These are phyloP conservation scores for Nasonovia ribisnigri DNA, from an alignment of 2,888 invertebrate species.

Conservation along the genomic window DNA sequence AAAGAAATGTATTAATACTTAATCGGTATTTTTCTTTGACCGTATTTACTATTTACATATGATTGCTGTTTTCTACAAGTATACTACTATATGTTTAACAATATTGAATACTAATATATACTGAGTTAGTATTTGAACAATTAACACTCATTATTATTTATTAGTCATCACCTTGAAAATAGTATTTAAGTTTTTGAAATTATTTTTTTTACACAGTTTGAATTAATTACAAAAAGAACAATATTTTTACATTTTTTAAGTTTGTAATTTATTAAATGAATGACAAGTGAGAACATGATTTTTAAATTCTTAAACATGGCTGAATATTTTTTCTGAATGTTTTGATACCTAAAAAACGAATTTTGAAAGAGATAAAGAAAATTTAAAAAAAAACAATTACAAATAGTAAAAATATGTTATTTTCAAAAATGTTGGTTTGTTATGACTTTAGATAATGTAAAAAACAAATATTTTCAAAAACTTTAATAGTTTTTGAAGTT, in stretches of 20 bases:
- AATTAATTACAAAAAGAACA: not conserved
- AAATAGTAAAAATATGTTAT: not conserved
- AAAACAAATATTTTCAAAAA: not conserved
- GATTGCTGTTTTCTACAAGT: not conserved
- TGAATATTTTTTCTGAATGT: not conserved
- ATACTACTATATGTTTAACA: not conserved
- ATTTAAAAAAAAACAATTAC: not conserved
- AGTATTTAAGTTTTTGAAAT: not conserved
- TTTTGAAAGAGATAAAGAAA: not conserved
- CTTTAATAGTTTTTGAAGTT: not conserved
- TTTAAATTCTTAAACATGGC: not conserved
- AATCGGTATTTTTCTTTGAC: not conserved
- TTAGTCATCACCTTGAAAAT: not conserved
- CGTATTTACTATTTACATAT: not conserved
- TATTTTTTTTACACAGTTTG: not conserved
- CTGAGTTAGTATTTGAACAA: not conserved
- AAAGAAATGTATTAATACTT: constrained; percentile 5
- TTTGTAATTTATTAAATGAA: not conserved
- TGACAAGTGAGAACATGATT: not conserved
- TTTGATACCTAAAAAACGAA: not conserved
- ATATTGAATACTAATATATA: not conserved
- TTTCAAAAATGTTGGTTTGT: not conserved
- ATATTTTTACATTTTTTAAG: not conserved
- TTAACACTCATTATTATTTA: not conserved
- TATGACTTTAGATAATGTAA: not conserved